A percentile compares a stretch with the other conserved stretches of the same genome.
phyloP scores from a whole-genome alignment of 2,888 invertebrate genomes.

The Drosophila austrosaltans region DNA sequence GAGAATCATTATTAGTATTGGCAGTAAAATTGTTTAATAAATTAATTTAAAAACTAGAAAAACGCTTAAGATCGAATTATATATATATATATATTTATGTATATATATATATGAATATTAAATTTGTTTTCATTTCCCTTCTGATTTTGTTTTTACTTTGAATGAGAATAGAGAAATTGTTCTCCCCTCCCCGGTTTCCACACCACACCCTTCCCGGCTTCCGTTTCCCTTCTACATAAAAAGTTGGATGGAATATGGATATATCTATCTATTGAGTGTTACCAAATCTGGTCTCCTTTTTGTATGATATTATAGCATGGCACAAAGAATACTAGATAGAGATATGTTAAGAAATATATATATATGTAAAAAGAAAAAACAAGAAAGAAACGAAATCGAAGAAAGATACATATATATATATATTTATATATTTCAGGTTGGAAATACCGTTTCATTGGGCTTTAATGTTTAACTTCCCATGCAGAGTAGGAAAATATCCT shows the following conservation, averaged over 20 bases:
- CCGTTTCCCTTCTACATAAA: not conserved
- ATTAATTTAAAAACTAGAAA: constrained; percentile 12
- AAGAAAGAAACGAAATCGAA: constrained; percentile 32
- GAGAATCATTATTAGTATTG: not conserved
- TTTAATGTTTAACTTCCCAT: no score
- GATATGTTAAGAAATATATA: constrained; percentile 3
- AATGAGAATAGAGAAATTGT: not conserved
- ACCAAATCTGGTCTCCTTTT: constrained; percentile 9
- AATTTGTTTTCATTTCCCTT: constrained; percentile 4
- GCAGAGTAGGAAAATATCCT: no score
- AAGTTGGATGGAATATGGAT: constrained; percentile 18
- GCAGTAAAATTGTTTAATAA: constrained; percentile 7
- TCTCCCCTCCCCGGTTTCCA: not conserved
- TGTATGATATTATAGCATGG: constrained; percentile 34
- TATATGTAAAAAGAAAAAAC: not conserved
- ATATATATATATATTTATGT: constrained; percentile 28
- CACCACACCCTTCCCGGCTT: not conserved
- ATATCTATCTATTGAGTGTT: constrained; percentile 11
- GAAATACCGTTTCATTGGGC: no score
- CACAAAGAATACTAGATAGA: constrained; percentile 46
- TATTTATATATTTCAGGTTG: not conserved
- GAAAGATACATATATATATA: not conserved
- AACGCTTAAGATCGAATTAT: constrained; percentile 16
- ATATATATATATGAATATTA: constrained; percentile 10
- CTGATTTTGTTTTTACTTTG: not conserved